These are phyloP conservation scores for Barypeithes pellucidus DNA, from an alignment of 2,888 invertebrate species.

Conservation along the genomic window DNA sequence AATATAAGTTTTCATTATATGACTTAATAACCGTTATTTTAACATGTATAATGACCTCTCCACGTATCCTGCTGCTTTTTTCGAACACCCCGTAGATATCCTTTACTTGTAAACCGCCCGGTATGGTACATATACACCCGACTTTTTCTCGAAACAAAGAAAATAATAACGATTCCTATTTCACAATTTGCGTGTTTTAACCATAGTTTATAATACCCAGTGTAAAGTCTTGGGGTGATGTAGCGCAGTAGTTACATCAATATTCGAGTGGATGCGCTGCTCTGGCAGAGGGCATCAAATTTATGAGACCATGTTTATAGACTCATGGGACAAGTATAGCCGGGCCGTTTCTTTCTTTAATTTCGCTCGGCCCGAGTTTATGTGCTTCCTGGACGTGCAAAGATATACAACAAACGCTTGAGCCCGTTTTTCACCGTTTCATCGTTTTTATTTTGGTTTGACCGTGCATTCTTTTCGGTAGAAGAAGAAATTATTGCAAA, in stretches of 20 bases:
- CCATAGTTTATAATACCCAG: slow-evolving; percentile 55
- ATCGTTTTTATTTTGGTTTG: slow-evolving; percentile 2
- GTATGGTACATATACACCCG: too few relatives aligned
- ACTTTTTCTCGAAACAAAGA: slow-evolving; percentile 13
- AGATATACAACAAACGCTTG: slow-evolving; percentile 63
- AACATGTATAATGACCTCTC: too few relatives aligned
- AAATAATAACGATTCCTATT: slow-evolving; percentile 28
- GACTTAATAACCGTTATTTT: too few relatives aligned
- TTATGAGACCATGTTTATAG: slow-evolving; percentile 72
- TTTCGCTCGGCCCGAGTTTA: slow-evolving; percentile 68
- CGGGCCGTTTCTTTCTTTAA: slow-evolving; percentile 71
- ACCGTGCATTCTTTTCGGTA: neutral
- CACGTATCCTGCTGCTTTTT: too few relatives aligned
- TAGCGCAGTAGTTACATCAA: slow-evolving; percentile 69
- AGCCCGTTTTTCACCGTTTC: slow-evolving; percentile 12
- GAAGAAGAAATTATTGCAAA: too few relatives aligned
- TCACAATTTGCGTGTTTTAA: slow-evolving; percentile 52
- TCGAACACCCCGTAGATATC: too few relatives aligned
- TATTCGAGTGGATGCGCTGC: slow-evolving; percentile 64
- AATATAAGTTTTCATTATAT: too few relatives aligned
- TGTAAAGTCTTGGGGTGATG: slow-evolving; percentile 62
- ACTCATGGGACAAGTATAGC: slow-evolving; percentile 69
- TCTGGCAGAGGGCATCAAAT: slow-evolving; percentile 67
- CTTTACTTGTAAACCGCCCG: too few relatives aligned
- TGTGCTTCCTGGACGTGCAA: slow-evolving; percentile 69